Percentiles rank a stretch among this genome's conserved stretches.
Conservation (phyloP, 2,113 vertebrate genomes). For the Anas platyrhynchos region DNA sequence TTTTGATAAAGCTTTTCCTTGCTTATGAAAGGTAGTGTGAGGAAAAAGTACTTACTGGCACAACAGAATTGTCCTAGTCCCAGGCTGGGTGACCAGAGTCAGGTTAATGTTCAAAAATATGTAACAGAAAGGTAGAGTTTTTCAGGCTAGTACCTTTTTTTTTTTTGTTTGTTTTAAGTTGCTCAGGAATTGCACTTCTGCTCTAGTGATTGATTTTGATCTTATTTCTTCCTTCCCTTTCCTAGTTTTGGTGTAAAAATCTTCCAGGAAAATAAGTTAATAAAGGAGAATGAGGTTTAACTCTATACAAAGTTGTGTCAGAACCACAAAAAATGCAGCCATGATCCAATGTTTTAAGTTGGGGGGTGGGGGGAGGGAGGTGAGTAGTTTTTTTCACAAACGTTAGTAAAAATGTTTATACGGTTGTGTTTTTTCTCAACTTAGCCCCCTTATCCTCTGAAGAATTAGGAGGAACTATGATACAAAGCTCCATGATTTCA, state of each 20-base stretch:
- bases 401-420: neutral
- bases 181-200: neutral
- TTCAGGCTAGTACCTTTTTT: neutral
- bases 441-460: neutral
- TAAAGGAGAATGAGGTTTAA: neutral
- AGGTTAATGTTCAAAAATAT: neutral
- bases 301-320: neutral
- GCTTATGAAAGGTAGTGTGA: neutral
- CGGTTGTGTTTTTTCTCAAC: neutral
- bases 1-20: neutral
- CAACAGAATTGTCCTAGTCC: neutral
- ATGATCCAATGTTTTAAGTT: too few relatives aligned
- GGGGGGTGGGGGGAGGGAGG: fast-evolving
- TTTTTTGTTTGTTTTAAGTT: neutral
- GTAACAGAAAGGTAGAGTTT: neutral
- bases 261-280: neutral
- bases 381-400: neutral
- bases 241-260: neutral
- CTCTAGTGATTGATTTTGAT: neutral
- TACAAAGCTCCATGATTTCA: neutral
- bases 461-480: neutral
- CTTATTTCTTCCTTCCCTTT: neutral
- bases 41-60: neutral
- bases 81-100: neutral
- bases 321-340: neutral